Conservation (phyloP, 2,113 vertebrate genomes). For the Notechis scutatus region DNA sequence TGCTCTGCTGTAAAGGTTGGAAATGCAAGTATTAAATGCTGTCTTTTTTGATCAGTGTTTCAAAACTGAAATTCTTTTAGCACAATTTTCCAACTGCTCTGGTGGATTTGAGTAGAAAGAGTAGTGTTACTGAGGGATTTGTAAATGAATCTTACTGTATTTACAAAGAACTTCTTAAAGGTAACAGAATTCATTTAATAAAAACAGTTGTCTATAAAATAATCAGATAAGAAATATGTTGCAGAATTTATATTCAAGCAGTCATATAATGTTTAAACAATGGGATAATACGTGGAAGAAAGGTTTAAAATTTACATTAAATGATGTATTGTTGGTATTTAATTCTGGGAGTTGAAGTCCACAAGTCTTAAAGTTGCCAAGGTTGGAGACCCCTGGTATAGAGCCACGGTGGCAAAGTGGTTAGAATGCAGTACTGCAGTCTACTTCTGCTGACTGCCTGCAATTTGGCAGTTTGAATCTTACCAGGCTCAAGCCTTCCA, state of each 20-base stretch:
- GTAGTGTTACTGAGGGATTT: not conserved
- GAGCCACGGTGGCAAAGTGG: too few relatives aligned
- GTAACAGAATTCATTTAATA: not conserved
- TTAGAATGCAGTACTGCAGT: too few relatives aligned
- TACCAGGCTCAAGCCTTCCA: too few relatives aligned
- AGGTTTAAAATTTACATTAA: too few relatives aligned
- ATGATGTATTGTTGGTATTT: too few relatives aligned
- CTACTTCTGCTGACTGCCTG: too few relatives aligned
- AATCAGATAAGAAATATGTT: not conserved
- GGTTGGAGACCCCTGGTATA: too few relatives aligned
- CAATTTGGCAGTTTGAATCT: too few relatives aligned
- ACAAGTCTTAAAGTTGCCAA: too few relatives aligned
- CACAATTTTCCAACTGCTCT: not conserved
- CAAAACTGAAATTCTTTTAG: not conserved
- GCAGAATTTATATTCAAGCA: not conserved
- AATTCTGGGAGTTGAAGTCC: too few relatives aligned
- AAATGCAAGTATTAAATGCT: not conserved
- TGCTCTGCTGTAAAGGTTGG: not conserved
- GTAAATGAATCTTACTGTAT: not conserved
- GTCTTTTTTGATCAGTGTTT: not conserved
- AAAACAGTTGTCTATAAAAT: constrained; percentile 1
- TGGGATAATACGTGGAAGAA: too few relatives aligned
- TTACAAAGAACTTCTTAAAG: not conserved
- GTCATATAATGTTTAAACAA: too few relatives aligned
- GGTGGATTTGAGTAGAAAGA: not conserved